phyloP scores from a whole-genome alignment of 2,888 invertebrate species.

The Asteroscopus sphinx region DNA sequence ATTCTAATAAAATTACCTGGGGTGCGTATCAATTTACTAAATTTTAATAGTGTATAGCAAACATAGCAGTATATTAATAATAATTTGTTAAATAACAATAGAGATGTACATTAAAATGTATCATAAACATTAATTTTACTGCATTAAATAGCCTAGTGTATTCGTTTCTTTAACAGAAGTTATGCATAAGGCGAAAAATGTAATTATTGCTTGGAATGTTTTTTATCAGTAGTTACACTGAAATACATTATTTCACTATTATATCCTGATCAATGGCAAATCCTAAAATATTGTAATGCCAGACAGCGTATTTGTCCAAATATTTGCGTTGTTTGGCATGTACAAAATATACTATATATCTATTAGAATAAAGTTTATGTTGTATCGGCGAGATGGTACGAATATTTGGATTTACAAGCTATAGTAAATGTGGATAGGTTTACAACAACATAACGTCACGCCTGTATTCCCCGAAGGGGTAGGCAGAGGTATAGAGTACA shows the following conservation, averaged over 20 bases:
- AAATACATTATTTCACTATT: no score
- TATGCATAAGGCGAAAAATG: background rate
- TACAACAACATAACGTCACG: no score
- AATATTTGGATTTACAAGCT: no score
- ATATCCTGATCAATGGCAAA: no score
- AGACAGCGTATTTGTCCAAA: background rate
- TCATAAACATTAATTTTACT: slow-evolving; percentile 22
- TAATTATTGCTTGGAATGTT: background rate
- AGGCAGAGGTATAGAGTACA: no score
- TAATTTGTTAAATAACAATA: slow-evolving; percentile 14
- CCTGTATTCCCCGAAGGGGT: no score
- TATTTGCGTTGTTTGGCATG: background rate
- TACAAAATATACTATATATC: no score
- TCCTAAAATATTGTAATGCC: no score
- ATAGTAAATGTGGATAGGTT: no score
- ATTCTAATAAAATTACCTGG: slow-evolving; percentile 17
- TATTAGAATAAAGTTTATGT: no score
- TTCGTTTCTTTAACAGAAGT: slow-evolving; percentile 1
- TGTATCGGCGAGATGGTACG: no score
- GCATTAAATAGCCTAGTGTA: slow-evolving; percentile 26
- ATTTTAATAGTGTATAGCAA: slow-evolving; percentile 21
- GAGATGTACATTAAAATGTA: slow-evolving; percentile 38
- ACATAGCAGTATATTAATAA: slow-evolving; percentile 27
- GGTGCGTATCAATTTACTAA: slow-evolving; percentile 27
- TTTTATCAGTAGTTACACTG: no score